Percentiles rank a stretch among this genome's conserved stretches.
Evolutionary conservation across 2,888 invertebrate genomes (phyloP).

Genomic region (Xestia sexstrigata): DNA sequence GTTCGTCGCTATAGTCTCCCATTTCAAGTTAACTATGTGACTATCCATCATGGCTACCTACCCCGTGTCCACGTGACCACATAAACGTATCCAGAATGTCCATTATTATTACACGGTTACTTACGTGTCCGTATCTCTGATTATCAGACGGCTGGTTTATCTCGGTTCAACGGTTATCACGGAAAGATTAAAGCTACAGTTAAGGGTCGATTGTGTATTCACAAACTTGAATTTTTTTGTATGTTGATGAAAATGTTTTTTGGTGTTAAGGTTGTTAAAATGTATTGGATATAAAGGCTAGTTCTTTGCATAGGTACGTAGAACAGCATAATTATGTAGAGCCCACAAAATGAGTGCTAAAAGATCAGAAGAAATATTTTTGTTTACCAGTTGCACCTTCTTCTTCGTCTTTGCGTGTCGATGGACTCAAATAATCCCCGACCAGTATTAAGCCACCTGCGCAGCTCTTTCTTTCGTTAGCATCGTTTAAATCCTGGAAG

Average conservation of each 20-base stretch:
- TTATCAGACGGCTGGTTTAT: slow-evolving; percentile 72
- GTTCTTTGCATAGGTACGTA: neutral
- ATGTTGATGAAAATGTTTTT: slow-evolving; percentile 15
- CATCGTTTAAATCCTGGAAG: too few relatives aligned
- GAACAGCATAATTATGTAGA: too few relatives aligned
- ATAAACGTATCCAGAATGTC: slow-evolving; percentile 32
- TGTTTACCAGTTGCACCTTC: neutral
- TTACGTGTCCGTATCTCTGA: slow-evolving; percentile 70
- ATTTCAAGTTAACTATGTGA: neutral
- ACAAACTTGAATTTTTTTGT: slow-evolving; percentile 43
- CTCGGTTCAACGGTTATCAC: slow-evolving; percentile 72
- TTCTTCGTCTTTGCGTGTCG: too few relatives aligned
- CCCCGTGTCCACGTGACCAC: slow-evolving; percentile 39
- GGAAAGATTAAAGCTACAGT: slow-evolving; percentile 59
- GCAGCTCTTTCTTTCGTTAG: too few relatives aligned
- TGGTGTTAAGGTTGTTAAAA: slow-evolving; percentile 11
- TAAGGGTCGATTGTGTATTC: slow-evolving; percentile 61
- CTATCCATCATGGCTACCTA: neutral
- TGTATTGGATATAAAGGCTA: neutral
- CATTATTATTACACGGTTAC: slow-evolving; percentile 59
- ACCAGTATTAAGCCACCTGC: too few relatives aligned
- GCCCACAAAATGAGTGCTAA: neutral
- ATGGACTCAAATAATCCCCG: too few relatives aligned
- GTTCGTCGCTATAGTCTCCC: too few relatives aligned
- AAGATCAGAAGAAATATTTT: neutral